Percentiles rank a stretch among this genome's conserved stretches.
These are phyloP conservation scores for Hartigia nigra DNA, from an alignment of 2,888 invertebrate genomes.

Conservation along the genomic window DNA sequence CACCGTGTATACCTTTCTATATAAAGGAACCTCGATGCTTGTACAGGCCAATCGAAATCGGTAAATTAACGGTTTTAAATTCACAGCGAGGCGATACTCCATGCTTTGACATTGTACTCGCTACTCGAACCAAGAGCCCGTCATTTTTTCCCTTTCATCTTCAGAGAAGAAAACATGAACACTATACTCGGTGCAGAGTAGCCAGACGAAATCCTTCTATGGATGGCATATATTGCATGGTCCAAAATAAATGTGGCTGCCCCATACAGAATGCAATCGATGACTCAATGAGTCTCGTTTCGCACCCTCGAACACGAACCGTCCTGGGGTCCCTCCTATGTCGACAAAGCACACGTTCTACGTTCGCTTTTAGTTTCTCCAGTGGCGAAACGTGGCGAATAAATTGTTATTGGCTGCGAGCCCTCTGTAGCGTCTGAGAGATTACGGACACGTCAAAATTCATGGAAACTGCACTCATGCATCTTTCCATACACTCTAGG, in stretches of 20 bases:
- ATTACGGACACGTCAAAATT: background rate
- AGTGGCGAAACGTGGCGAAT: background rate
- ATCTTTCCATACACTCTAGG: no score
- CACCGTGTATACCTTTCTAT: background rate
- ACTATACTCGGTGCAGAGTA: background rate
- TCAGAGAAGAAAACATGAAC: background rate
- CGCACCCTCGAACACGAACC: background rate
- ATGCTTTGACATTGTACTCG: background rate
- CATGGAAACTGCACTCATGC: no score
- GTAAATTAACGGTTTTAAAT: background rate
- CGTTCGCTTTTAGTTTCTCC: background rate
- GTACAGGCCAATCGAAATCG: background rate
- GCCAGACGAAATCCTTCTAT: background rate
- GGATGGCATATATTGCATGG: background rate
- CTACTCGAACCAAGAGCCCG: background rate
- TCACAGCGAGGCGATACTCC: background rate
- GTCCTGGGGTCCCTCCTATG: background rate
- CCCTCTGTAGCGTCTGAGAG: background rate
- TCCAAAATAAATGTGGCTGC: background rate
- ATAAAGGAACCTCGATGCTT: background rate
- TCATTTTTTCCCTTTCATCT: background rate
- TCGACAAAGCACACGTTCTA: background rate
- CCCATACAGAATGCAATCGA: background rate
- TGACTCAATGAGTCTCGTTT: slow-evolving; percentile 5
- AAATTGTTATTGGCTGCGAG: slow-evolving; percentile 2